A percentile compares a stretch with the other conserved stretches of the same genome.
phyloP scores from a whole-genome alignment of 1,140 invertebrate genomes.

The Drosophila kurseongensis region DNA sequence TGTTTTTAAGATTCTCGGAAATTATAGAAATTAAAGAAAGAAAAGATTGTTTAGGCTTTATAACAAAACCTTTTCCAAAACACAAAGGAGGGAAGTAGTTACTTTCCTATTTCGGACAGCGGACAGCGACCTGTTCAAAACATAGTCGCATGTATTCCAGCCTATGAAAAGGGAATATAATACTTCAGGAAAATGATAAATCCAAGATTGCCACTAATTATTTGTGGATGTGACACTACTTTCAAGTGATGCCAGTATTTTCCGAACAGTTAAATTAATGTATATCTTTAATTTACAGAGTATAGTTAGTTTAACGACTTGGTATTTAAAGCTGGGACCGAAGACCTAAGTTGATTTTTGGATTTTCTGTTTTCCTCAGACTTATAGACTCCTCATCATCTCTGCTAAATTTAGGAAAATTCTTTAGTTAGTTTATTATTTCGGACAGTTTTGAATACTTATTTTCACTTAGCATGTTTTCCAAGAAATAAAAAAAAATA shows the following conservation, averaged over 20 bases:
- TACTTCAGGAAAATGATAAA: too few species aligned
- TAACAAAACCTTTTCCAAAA: neutral
- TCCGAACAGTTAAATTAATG: neutral
- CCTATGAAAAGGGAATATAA: too few species aligned
- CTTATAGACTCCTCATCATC: neutral
- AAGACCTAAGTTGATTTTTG: neutral
- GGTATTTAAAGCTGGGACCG: neutral
- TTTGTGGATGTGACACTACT: too few species aligned
- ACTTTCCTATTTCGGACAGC: neutral
- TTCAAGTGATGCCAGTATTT: too few species aligned
- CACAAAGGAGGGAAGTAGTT: constrained; percentile 1
- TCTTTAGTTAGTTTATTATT: neutral
- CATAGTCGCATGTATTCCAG: too few species aligned
- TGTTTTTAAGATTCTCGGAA: neutral
- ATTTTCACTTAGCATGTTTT: constrained; percentile 4
- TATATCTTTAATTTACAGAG: constrained; percentile 1
- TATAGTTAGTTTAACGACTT: constrained; percentile 1
- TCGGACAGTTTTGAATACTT: neutral
- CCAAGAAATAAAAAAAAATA: neutral
- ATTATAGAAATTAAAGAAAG: neutral
- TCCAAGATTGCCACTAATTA: too few species aligned
- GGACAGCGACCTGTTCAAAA: too few species aligned
- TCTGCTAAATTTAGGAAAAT: constrained; percentile 1
- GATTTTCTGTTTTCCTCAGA: constrained; percentile 4
- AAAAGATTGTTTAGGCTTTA: neutral